phyloP scores from a whole-genome alignment of 2,797 vertebrate genomes.

The Vipera ursinii region DNA sequence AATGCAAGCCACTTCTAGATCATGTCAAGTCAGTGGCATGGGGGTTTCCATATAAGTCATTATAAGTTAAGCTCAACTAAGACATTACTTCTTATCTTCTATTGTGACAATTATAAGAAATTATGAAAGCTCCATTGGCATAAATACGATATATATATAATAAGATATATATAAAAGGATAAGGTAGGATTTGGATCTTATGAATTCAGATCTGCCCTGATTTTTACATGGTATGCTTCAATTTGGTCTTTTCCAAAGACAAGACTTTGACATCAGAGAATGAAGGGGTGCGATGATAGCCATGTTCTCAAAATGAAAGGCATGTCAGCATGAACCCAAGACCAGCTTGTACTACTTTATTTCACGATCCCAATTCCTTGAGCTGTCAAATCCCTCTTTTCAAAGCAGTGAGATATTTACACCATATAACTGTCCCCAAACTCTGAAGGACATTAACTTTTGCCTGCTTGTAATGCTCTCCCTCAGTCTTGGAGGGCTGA shows the following conservation, averaged over 20 bases:
- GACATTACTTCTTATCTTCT: neutral
- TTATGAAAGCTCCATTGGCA: neutral
- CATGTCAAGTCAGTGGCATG: neutral
- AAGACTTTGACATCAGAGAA: neutral
- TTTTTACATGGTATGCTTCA: neutral
- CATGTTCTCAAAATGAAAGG: neutral
- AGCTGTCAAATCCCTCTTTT: too few species aligned
- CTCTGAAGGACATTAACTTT: too few species aligned
- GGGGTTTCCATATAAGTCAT: neutral
- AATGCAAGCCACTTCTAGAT: neutral
- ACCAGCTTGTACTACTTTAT: neutral
- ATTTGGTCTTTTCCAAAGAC: neutral
- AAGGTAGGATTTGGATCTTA: neutral
- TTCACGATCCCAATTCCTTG: neutral
- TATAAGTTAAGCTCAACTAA: neutral
- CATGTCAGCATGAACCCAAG: neutral
- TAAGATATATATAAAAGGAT: neutral
- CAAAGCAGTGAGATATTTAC: too few species aligned
- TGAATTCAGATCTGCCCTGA: neutral
- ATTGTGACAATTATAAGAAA: neutral
- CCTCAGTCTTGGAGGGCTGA: neutral
- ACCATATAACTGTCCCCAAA: too few species aligned
- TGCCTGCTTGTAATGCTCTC: neutral
- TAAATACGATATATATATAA: neutral
- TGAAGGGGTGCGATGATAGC: neutral